phyloP scores from a whole-genome alignment of 2,888 invertebrate species.

The Orthosia incerta region DNA sequence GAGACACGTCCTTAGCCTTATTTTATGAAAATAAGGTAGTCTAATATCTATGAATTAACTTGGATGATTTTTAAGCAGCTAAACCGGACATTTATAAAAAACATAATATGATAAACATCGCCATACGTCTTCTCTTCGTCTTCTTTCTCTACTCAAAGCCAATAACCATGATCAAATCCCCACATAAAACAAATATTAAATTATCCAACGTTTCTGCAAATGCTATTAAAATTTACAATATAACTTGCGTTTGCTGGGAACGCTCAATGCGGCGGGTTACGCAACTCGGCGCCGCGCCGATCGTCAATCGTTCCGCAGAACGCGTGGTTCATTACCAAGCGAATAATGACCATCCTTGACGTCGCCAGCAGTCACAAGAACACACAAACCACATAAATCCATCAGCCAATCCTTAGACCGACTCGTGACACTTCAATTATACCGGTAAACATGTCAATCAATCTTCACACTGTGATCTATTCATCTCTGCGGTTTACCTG shows the following conservation, averaged over 20 bases:
- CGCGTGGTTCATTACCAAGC: constrained; percentile 70
- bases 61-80: background rate
- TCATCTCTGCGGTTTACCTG: constrained; percentile 59
- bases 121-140: no score
- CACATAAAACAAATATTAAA: constrained; percentile 27
- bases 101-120: no score
- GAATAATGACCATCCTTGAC: constrained; percentile 71
- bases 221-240: constrained; percentile 32
- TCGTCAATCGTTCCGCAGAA: constrained; percentile 57
- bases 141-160: background rate
- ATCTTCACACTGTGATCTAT: constrained; percentile 73
- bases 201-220: constrained; percentile 37
- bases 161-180: background rate
- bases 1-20: background rate
- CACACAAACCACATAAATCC: constrained; percentile 79
- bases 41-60: background rate
- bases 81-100: background rate
- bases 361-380: constrained; percentile 74
- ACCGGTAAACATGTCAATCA: constrained; percentile 83
- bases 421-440: constrained; percentile 86
- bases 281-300: constrained; percentile 48
- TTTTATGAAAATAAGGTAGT: background rate
- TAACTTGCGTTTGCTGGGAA: constrained; percentile 27
- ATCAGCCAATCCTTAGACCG: constrained; percentile 71
- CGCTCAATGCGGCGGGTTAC: constrained; percentile 37